Evolutionary conservation across 1,140 invertebrate genomes (phyloP).

Genomic region (Littorina saxatilis): DNA sequence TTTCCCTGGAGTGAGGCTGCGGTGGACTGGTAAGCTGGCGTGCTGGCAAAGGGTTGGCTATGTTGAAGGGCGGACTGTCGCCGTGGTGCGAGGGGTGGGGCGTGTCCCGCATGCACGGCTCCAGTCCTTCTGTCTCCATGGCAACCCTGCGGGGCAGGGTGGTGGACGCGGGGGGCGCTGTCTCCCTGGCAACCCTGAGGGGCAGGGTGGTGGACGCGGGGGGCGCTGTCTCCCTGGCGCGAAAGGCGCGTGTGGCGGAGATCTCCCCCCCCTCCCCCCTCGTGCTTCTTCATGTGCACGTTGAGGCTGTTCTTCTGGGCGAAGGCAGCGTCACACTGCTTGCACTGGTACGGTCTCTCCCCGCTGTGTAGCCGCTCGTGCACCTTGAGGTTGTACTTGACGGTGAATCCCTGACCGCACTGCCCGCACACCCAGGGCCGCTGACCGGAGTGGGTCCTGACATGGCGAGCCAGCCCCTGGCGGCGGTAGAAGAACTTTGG

Average conservation of each 20-base stretch:
- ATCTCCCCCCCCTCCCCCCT: background rate
- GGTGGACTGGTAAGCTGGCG: background rate
- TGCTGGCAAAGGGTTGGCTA: background rate
- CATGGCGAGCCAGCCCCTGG: background rate
- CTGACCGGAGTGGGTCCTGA: constrained; percentile 16
- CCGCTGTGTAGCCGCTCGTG: constrained; percentile 81
- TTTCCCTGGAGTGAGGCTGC: background rate
- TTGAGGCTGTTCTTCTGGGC: constrained; percentile 30
- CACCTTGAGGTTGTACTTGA: constrained; percentile 17
- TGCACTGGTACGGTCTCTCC: constrained; percentile 78
- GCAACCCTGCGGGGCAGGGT: background rate
- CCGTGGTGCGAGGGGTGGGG: background rate
- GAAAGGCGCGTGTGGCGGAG: background rate
- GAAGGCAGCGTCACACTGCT: constrained; percentile 35
- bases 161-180: background rate
- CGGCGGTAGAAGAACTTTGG: constrained; percentile 2
- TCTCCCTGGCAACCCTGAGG: background rate
- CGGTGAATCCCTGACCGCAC: constrained; percentile 31
- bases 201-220: background rate
- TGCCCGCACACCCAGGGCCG: constrained; percentile 26
- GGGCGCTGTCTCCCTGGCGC: background rate
- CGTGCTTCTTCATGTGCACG: constrained; percentile 24
- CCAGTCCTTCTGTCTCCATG: background rate
- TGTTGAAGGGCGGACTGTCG: background rate
- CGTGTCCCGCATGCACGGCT: background rate